Percentiles rank a stretch among this genome's conserved stretches.
These are phyloP conservation scores for Stictocephala bisonia DNA, from an alignment of 2,888 invertebrate genomes.

Conservation along the genomic window DNA sequence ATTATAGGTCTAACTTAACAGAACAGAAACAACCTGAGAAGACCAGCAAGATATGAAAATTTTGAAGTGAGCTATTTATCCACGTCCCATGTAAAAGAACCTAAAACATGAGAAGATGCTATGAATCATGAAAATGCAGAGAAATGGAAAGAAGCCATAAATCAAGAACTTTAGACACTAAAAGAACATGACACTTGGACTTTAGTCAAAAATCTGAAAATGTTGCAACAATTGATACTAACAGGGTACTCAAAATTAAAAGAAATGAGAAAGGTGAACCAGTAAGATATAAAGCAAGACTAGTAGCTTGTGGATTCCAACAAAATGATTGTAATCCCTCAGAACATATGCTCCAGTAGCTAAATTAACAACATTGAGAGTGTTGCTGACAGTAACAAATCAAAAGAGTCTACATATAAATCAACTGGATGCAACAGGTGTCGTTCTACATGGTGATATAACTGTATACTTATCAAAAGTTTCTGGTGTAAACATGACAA, in stretches of 20 bases:
- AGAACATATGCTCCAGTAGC: not conserved
- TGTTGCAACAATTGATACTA: too few relatives aligned
- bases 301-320: not conserved
- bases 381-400: not conserved
- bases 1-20: not conserved
- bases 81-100: not conserved
- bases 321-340: too few relatives aligned
- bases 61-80: not conserved
- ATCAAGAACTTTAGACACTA: not conserved
- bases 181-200: not conserved
- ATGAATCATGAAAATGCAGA: not conserved
- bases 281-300: not conserved
- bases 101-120: not conserved
- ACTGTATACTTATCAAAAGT: not conserved
- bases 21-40: not conserved
- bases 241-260: not conserved
- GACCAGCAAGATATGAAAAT: not conserved
- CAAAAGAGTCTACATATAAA: not conserved
- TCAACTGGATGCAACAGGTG: not conserved
- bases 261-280: not conserved
- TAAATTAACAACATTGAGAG: not conserved
- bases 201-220: not conserved
- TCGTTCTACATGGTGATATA: not conserved
- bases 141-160: not conserved
- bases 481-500: not conserved